These are phyloP conservation scores for Leptopilina drosophilae DNA, from an alignment of 2,888 invertebrate species.

Conservation along the genomic window DNA sequence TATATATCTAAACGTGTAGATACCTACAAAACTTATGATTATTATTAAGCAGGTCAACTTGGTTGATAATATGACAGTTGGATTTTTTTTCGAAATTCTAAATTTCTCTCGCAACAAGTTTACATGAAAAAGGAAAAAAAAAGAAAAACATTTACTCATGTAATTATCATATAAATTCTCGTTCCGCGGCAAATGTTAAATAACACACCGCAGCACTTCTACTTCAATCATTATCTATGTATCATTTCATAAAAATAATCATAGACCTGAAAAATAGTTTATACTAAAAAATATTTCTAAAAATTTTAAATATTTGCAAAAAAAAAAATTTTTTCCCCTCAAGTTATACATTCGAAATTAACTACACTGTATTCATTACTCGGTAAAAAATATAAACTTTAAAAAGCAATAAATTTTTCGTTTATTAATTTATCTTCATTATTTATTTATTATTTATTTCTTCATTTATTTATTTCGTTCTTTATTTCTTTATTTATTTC, in stretches of 20 bases:
- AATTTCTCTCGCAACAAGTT: constrained; percentile 10
- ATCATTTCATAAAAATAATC: constrained; percentile 21
- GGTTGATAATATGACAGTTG: constrained; percentile 4
- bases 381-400: neutral
- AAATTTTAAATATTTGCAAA: neutral
- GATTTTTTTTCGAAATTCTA: neutral
- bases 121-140: neutral
- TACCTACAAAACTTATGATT: neutral
- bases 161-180: constrained; percentile 4
- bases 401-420: too few species aligned
- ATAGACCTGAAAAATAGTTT: neutral
- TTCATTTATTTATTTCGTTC: too few species aligned
- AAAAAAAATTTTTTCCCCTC: neutral
- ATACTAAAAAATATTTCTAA: neutral
- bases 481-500: too few species aligned
- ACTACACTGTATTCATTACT: neutral
- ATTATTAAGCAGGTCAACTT: neutral
- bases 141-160: constrained; percentile 5
- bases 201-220: neutral
- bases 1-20: neutral
- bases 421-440: too few species aligned
- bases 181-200: constrained; percentile 11
- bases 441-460: too few species aligned
- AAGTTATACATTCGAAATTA: too few species aligned
- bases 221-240: neutral